Percentiles rank a stretch among this genome's conserved stretches.
These are phyloP conservation scores for Drosophila bifasciata DNA, from an alignment of 1,140 invertebrate species.

Conservation along the genomic window DNA sequence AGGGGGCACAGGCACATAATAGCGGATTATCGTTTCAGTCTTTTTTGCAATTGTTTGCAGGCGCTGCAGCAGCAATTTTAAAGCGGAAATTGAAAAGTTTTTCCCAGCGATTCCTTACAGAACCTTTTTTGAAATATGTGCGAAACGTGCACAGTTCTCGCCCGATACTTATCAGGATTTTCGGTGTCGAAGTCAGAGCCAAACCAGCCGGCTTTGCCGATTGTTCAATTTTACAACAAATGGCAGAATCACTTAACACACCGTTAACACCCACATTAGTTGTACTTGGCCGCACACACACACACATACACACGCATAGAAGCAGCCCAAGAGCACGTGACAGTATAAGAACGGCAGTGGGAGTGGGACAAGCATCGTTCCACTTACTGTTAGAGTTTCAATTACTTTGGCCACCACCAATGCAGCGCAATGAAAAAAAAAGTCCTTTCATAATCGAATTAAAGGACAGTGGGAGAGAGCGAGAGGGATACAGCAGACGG, in stretches of 20 bases:
- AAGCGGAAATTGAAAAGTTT: slow-evolving; percentile 71
- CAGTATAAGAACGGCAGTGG: not conserved
- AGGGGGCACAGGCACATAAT: slow-evolving; percentile 9
- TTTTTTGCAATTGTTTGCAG: slow-evolving; percentile 28
- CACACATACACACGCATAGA: slow-evolving; percentile 10
- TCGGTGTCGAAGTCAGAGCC: slow-evolving; percentile 15
- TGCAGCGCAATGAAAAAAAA: slow-evolving; percentile 2
- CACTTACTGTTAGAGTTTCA: slow-evolving; percentile 65
- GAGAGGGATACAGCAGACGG: no score
- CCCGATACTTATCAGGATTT: slow-evolving; percentile 69
- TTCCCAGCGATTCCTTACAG: slow-evolving; percentile 7
- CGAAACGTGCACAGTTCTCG: slow-evolving; percentile 68
- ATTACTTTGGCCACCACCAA: slow-evolving; percentile 60
- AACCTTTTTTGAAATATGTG: slow-evolving; percentile 72
- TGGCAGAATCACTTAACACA: slow-evolving; percentile 79
- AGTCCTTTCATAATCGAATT: slow-evolving; percentile 77
- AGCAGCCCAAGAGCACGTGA: no score
- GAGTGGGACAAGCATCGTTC: slow-evolving; percentile 48
- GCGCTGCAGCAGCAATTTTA: slow-evolving; percentile 43
- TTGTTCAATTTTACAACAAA: slow-evolving; percentile 74
- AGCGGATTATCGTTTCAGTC: slow-evolving; percentile 16
- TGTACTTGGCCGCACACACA: slow-evolving; percentile 71
- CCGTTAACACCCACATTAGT: slow-evolving; percentile 82
- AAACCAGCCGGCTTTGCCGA: slow-evolving; percentile 41
- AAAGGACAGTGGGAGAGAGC: slow-evolving; percentile 36